phyloP scores from a whole-genome alignment of 1,140 invertebrate species.

The Brachionus rotundiformis region DNA sequence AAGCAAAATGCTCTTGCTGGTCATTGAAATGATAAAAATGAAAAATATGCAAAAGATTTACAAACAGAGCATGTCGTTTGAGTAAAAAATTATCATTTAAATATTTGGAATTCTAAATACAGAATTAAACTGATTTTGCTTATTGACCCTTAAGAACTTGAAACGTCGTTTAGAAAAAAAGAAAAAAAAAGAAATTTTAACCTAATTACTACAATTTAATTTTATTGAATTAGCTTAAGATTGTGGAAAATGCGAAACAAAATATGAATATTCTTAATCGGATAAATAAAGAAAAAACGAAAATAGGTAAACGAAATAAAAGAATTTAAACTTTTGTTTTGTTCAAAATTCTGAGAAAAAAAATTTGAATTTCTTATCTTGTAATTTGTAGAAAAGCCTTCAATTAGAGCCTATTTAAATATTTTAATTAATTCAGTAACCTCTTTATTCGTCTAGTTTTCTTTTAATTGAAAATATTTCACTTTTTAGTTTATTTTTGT shows the following conservation, averaged over 20 bases:
- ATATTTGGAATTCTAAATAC: constrained; percentile 17
- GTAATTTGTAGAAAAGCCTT: constrained; percentile 28
- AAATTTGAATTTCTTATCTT: constrained; percentile 42
- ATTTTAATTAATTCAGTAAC: constrained; percentile 46
- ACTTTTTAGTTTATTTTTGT: constrained; percentile 6
- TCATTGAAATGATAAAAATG: constrained; percentile 10
- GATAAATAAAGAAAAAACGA: constrained; percentile 26
- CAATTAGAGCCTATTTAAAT: not conserved
- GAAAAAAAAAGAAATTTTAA: not conserved
- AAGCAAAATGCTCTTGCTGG: not conserved
- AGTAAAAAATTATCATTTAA: constrained; percentile 7
- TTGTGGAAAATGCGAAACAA: constrained; percentile 26
- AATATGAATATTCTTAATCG: constrained; percentile 17
- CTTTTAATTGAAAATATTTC: not conserved
- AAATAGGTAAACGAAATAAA: constrained; percentile 29
- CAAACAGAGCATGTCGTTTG: constrained; percentile 22
- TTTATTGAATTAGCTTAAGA: constrained; percentile 50
- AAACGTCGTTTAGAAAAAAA: not conserved
- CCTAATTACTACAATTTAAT: constrained; percentile 44
- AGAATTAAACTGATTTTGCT: constrained; percentile 17
- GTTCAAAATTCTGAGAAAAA: constrained; percentile 1
- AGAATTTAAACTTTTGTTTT: constrained; percentile 14
- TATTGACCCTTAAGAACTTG: constrained; percentile 41
- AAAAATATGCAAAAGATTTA: not conserved
- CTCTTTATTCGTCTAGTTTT: not conserved